phyloP scores from a whole-genome alignment of 2,113 vertebrate genomes.

The Saimiri boliviensis region DNA sequence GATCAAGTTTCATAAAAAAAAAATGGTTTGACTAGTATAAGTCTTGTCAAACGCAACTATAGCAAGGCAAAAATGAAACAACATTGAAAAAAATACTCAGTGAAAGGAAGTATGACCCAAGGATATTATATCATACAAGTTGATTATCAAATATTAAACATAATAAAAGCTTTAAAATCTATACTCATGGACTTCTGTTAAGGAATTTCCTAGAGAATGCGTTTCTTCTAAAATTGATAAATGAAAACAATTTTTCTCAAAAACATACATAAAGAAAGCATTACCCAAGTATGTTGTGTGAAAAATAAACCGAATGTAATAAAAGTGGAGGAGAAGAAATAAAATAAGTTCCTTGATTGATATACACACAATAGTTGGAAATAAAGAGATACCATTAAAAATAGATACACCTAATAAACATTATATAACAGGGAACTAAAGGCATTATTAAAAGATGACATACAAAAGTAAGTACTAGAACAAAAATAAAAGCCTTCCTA shows the following conservation, averaged over 20 bases:
- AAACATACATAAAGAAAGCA: neutral
- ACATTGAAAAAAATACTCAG: neutral
- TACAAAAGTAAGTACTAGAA: neutral
- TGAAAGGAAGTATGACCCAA: neutral
- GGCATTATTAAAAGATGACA: neutral
- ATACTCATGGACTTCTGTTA: neutral
- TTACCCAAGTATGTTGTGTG: neutral
- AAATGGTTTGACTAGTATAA: neutral
- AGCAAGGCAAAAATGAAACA: neutral
- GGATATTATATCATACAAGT: neutral
- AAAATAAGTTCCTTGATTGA: neutral
- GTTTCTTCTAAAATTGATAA: neutral
- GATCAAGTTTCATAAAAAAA: neutral
- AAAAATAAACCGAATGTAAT: neutral
- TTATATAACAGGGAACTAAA: neutral
- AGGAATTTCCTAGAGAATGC: neutral
- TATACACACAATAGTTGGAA: neutral
- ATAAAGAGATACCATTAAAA: neutral
- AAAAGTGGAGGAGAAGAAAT: neutral
- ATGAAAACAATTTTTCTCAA: neutral
- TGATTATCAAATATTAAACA: neutral
- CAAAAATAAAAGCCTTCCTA: neutral
- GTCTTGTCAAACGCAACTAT: neutral
- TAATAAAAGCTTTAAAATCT: neutral
- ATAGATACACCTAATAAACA: neutral